A percentile compares a stretch with the other conserved stretches of the same genome.
These are phyloP conservation scores for Pristionchus japonicus DNA, from an alignment of 2,888 invertebrate genomes.

Conservation along the genomic window DNA sequence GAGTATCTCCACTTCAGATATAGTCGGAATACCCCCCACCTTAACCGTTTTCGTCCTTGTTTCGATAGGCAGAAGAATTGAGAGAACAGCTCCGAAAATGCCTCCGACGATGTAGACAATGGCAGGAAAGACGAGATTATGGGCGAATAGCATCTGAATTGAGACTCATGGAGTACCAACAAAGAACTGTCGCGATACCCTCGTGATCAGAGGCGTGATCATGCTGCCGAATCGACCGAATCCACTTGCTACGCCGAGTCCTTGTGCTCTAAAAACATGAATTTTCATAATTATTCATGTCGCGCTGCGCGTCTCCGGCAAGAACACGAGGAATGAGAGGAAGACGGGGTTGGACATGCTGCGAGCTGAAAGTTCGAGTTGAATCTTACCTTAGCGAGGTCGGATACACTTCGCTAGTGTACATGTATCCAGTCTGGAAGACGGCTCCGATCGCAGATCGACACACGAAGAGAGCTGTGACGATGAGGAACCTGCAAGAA, in stretches of 20 bases:
- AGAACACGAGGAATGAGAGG: no score
- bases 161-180: no score
- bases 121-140: background rate
- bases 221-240: conserved; percentile 1
- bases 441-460: background rate
- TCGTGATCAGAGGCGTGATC: background rate
- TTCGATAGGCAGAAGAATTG: background rate
- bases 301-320: no score
- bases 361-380: no score
- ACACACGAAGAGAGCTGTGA: background rate
- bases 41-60: no score
- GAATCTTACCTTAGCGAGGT: background rate
- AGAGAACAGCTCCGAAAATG: background rate
- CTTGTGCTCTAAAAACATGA: background rate
- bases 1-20: no score
- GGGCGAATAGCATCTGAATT: background rate
- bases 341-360: no score
- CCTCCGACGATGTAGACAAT: background rate
- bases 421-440: background rate
- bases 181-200: no score
- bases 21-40: background rate
- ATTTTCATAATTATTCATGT: background rate
- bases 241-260: background rate
- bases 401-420: conserved; percentile 1
- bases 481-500: background rate